Percentiles rank a stretch among this genome's conserved stretches.
phyloP scores from a whole-genome alignment of 2,113 vertebrate species.

The Physeter macrocephalus region DNA sequence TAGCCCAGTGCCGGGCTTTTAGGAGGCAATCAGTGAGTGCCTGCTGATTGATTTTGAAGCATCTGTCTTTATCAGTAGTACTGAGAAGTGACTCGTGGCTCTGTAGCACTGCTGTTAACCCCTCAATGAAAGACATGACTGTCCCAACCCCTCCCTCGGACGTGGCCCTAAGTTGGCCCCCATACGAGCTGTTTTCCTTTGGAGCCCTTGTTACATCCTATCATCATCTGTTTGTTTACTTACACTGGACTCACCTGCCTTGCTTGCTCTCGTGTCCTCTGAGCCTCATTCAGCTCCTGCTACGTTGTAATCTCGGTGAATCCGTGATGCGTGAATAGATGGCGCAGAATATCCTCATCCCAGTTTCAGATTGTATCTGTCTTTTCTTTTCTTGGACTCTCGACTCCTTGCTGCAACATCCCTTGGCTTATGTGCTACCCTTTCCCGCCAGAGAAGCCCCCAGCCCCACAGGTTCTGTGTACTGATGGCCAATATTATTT shows the following conservation, averaged over 20 bases:
- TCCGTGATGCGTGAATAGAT: fast-evolving
- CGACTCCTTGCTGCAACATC: background rate
- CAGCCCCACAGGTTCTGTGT: background rate
- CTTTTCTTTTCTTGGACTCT: background rate
- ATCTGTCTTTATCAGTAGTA: fast-evolving
- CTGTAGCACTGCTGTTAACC: too few relatives aligned
- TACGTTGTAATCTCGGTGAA: fast-evolving
- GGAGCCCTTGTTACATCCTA: background rate
- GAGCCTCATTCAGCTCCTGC: background rate
- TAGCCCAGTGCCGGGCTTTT: background rate
- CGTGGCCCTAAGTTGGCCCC: background rate
- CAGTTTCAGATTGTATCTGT: background rate
- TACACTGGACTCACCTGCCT: background rate
- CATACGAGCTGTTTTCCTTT: background rate
- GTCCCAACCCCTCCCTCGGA: background rate
- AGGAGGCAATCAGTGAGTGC: fast-evolving
- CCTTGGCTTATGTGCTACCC: background rate
- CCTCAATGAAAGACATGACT: fast-evolving
- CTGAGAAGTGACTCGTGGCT: background rate
- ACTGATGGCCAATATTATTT: background rate
- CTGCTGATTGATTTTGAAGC: background rate
- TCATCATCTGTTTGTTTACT: fast-evolving
- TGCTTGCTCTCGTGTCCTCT: fast-evolving
- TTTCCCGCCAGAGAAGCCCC: background rate
- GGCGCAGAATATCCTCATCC: fast-evolving